phyloP scores from a whole-genome alignment of 2,113 vertebrate genomes.

The Mastomys coucha region DNA sequence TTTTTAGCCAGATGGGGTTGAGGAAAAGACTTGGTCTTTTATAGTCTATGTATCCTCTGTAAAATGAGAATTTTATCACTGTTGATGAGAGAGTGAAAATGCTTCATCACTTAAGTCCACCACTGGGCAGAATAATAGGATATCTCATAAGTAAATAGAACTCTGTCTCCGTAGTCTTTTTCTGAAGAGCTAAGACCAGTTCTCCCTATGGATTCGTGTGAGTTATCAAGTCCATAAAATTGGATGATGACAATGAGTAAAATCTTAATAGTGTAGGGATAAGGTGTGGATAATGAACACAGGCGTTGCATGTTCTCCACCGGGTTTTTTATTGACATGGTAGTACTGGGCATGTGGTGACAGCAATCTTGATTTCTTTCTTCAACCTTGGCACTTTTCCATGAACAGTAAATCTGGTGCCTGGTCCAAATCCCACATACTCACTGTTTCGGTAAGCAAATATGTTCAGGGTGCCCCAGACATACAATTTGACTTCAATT shows the following conservation, averaged over 20 bases:
- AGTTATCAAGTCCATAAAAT: not conserved
- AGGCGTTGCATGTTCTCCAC: not conserved
- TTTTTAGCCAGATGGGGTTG: not conserved
- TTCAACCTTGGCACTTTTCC: not conserved
- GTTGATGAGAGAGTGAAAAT: conserved; percentile 1
- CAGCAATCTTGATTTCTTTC: not conserved
- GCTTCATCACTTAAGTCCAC: not conserved
- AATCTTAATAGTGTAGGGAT: not conserved
- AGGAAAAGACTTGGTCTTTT: not conserved
- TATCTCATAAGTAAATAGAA: not conserved
- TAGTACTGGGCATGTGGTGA: not conserved
- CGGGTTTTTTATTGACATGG: not conserved
- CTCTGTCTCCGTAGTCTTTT: not conserved
- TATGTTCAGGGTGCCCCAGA: not conserved
- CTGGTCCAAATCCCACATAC: not conserved
- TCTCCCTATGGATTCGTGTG: not conserved
- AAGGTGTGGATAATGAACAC: conserved; percentile 73
- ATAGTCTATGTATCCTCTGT: not conserved
- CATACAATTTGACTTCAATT: not conserved
- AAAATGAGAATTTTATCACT: not conserved
- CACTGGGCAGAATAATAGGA: not conserved
- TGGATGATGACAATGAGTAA: not conserved
- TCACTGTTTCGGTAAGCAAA: not conserved
- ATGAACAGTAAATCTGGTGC: not conserved
- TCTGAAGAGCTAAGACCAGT: not conserved